Percentiles rank a stretch among this genome's conserved stretches.
These are phyloP conservation scores for Bufo gargarizans DNA, from an alignment of 2,113 vertebrate species.

Conservation along the genomic window DNA sequence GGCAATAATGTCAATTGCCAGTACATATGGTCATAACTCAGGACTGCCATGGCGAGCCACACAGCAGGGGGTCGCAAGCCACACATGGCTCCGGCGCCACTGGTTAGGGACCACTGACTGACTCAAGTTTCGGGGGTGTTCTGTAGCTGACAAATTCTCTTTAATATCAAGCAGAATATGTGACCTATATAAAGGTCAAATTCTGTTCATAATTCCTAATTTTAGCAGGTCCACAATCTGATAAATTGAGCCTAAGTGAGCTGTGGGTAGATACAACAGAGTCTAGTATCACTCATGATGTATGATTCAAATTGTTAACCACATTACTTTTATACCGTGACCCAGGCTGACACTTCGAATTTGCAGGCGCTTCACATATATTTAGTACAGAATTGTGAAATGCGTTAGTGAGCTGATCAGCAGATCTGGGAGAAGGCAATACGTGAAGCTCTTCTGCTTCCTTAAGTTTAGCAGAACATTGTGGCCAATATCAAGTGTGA, in stretches of 20 bases:
- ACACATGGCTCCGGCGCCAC: no score
- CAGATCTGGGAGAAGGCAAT: conserved; percentile 18
- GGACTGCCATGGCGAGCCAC: no score
- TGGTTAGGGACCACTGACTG: no score
- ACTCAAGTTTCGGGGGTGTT: no score
- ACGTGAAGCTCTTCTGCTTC: conserved; percentile 52
- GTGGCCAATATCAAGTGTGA: conserved; percentile 38
- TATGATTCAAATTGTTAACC: not conserved
- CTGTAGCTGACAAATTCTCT: no score
- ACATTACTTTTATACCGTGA: conserved; percentile 13
- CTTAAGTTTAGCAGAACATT: conserved; percentile 49
- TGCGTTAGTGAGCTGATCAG: conserved; percentile 43
- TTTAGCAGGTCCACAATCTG: not conserved
- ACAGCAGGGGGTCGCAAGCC: no score
- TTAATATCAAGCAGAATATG: no score
- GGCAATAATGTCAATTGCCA: no score
- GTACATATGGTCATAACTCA: no score
- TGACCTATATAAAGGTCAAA: no score
- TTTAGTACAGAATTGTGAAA: conserved; percentile 59
- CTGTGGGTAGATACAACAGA: not conserved
- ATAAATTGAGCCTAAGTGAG: not conserved
- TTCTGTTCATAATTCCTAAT: not conserved
- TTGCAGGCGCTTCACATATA: conserved; percentile 36
- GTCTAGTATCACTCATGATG: not conserved
- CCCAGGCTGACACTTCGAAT: conserved; percentile 12